Base-by-base conservation (phyloP, 2,113 vertebrate species). In the Nerophis lumbriciformis region DNA sequence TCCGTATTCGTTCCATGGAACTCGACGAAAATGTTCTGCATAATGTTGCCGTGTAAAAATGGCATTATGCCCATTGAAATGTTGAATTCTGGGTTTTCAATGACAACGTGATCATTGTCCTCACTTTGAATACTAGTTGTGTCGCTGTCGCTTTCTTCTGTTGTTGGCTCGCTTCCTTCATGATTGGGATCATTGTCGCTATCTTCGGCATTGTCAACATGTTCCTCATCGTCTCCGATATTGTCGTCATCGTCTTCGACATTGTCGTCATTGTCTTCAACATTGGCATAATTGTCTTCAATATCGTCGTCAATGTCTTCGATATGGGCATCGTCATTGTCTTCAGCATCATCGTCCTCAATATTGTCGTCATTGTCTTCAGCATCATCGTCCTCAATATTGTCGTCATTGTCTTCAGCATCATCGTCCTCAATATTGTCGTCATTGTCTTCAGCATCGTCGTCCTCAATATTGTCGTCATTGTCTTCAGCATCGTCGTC, bases 21-120 rank as follows among this genome's bases (percentile, higher is more conserved):
- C 21, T 57, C 55, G 1, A 57, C 37, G 9, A 57, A 57, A 57
- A 57, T 45, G 39, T 57, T 45, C 39, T 57, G 55, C 4, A 16
- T 16, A 5, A 57, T 44, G 44, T 44, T 57, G 16, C 55, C 55
- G 3, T 21, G 38, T 3, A 10, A 19, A 44, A 57, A 57, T 4
- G 39, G 55, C 16, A 57, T 21, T 6, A 57, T 19, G 55, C 55
- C 55, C 55, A 57, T 57, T 13, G 38, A 57, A 57, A 57, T 57
- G 39, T 57, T 57, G 55, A 57, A 57, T 42, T 57, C 55, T 19
- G 55, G 55, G 42, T 19, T 57, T 19, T 57, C 55, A 8, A 1
- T 11, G 16, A 16, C 4, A 5, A 45, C 12, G 42, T 45, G 42
- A 12, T 45, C 42, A 45, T 42, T 4, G 5, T 54, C 35, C 1